A percentile compares a stretch with the other conserved stretches of the same genome.
phyloP scores from a whole-genome alignment of 2,113 vertebrate genomes.

The Peromyscus californicus region DNA sequence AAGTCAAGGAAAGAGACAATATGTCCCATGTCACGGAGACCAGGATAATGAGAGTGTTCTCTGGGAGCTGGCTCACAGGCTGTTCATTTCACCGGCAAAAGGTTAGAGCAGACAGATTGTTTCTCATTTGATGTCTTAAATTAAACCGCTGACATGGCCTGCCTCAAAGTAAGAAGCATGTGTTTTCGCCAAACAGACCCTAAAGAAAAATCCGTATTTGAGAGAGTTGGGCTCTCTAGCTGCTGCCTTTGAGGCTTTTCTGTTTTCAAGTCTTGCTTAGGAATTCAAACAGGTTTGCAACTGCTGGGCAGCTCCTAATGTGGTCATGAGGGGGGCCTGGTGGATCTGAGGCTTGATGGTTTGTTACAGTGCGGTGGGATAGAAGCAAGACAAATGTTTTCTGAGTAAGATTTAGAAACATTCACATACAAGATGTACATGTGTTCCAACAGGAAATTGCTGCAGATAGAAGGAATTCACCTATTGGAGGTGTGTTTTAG shows the following conservation, averaged over 20 bases:
- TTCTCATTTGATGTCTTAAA: slow-evolving; percentile 78
- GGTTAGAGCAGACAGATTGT: slow-evolving; percentile 75
- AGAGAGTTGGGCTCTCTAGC: slow-evolving; percentile 29
- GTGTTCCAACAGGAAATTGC: background rate
- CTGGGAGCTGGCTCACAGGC: slow-evolving; percentile 77
- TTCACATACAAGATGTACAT: background rate
- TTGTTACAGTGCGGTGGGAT: background rate
- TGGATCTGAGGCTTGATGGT: background rate
- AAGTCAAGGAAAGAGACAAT: slow-evolving; percentile 82
- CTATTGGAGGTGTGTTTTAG: background rate
- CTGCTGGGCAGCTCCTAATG: background rate
- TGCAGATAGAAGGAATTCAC: background rate
- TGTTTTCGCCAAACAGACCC: slow-evolving; percentile 72
- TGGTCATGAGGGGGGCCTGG: background rate
- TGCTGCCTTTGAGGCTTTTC: slow-evolving; percentile 51
- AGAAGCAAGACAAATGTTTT: background rate
- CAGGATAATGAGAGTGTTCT: slow-evolving; percentile 79
- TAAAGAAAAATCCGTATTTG: slow-evolving; percentile 65
- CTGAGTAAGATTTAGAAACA: background rate
- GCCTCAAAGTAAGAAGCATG: slow-evolving; percentile 72
- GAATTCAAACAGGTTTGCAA: slow-evolving; percentile 34
- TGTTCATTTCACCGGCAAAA: slow-evolving; percentile 79
- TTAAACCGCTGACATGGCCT: slow-evolving; percentile 75
- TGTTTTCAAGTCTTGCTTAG: slow-evolving; percentile 59
- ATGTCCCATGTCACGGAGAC: slow-evolving; percentile 73